Evolutionary conservation across 2,797 vertebrate genomes (phyloP).

Genomic region (Rhynchotus rufescens): DNA sequence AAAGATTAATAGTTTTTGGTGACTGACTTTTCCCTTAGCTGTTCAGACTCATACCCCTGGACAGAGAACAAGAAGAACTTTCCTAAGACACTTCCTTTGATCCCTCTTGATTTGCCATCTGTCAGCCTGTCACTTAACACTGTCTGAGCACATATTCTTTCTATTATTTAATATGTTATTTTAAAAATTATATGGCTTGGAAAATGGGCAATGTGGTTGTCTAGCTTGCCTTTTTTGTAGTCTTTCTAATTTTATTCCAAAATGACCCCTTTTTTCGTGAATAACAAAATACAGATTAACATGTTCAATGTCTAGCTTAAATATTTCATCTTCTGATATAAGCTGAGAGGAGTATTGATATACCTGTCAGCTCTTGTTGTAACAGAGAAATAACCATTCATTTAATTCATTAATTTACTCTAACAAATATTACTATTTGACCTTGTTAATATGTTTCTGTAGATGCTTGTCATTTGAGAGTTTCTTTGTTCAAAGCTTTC

Average conservation of each 20-base stretch:
- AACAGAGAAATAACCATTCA: conserved; percentile 38
- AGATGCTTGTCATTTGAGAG: not conserved
- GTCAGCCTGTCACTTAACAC: not conserved
- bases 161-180: not conserved
- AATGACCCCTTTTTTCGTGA: not conserved
- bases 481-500: conserved; percentile 34
- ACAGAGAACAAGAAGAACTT: not conserved
- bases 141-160: not conserved
- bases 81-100: not conserved
- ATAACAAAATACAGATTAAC: not conserved
- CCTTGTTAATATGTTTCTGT: not conserved
- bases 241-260: not conserved
- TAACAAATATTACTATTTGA: conserved; percentile 43
- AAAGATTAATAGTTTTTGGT: not conserved
- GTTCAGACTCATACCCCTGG: not conserved
- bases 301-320: not conserved
- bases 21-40: not conserved
- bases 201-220: not conserved
- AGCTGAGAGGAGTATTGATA: conserved; percentile 14
- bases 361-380: conserved; percentile 6
- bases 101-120: not conserved
- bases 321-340: conserved; percentile 23
- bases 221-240: not conserved
- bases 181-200: not conserved
- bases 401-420: conserved; percentile 28